These are phyloP conservation scores for Oceanites oceanicus DNA, from an alignment of 2,113 vertebrate species.

Conservation along the genomic window DNA sequence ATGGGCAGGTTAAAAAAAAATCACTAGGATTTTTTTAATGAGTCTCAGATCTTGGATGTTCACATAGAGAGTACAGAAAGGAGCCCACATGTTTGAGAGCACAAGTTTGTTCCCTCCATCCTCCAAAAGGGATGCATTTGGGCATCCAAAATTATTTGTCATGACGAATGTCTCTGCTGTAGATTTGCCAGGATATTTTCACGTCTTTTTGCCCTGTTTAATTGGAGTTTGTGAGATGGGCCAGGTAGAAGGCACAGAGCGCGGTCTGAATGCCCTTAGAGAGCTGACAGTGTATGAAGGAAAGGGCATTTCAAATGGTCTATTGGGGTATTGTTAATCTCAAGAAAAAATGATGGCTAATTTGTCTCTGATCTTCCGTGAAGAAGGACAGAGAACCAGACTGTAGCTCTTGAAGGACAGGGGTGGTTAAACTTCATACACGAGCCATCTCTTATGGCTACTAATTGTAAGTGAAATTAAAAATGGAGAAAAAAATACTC, in stretches of 20 bases:
- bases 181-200: neutral
- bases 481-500: neutral
- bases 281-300: neutral
- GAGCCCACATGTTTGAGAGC: accelerated
- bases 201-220: neutral
- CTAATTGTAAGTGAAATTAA: neutral
- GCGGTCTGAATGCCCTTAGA: neutral
- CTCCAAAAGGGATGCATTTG: neutral
- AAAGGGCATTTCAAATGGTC: neutral
- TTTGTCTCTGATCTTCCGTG: neutral
- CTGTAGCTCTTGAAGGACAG: neutral
- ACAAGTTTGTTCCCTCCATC: neutral
- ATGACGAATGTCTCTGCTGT: neutral
- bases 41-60: neutral
- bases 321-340: neutral
- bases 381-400: neutral
- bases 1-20: neutral
- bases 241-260: neutral
- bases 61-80: neutral
- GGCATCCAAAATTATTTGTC: neutral
- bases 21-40: neutral
- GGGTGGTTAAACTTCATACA: neutral
- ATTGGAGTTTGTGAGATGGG: neutral
- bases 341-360: neutral
- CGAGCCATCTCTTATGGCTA: neutral